Evolutionary conservation across 2,113 vertebrate genomes (phyloP).

Genomic region (Eudyptes chrysolophus): DNA sequence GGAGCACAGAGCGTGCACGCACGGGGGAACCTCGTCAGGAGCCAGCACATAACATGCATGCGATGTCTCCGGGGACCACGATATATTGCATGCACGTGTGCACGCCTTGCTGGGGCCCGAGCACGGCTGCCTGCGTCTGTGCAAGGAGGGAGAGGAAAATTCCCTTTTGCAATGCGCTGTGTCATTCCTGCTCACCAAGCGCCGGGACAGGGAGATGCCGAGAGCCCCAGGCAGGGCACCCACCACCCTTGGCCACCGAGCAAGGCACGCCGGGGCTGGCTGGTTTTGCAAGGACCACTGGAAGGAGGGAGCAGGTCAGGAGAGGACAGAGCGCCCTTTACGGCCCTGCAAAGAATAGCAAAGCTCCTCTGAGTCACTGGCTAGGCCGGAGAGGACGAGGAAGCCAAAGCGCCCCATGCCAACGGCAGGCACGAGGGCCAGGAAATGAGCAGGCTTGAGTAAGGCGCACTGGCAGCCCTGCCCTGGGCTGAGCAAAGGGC

Average conservation of each 20-base stretch:
- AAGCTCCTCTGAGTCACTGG: slow-evolving; percentile 13
- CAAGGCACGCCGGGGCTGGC: fast-evolving
- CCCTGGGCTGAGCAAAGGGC: not conserved
- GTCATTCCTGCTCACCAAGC: not conserved
- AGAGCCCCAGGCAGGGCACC: not conserved
- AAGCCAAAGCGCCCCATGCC: not conserved
- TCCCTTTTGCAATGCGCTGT: not conserved
- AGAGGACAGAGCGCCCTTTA: not conserved
- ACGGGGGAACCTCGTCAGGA: fast-evolving
- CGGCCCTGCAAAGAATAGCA: not conserved
- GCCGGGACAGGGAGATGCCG: fast-evolving
- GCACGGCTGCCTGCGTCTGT: not conserved
- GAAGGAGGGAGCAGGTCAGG: not conserved
- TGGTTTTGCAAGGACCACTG: not conserved
- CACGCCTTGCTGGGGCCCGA: not conserved
- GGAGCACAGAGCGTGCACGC: not conserved
- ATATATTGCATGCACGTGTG: not conserved
- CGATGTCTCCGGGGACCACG: not conserved
- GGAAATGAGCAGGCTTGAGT: not conserved
- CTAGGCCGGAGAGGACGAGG: not conserved
- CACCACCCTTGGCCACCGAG: not conserved
- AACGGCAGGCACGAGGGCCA: not conserved
- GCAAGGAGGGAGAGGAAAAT: not conserved
- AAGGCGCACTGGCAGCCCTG: not conserved
- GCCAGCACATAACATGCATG: not conserved